Evolutionary conservation across 2,113 vertebrate genomes (phyloP), one percentile per base, ranked within the genome.

Genomic region (Archocentrus centrarchus): DNA sequence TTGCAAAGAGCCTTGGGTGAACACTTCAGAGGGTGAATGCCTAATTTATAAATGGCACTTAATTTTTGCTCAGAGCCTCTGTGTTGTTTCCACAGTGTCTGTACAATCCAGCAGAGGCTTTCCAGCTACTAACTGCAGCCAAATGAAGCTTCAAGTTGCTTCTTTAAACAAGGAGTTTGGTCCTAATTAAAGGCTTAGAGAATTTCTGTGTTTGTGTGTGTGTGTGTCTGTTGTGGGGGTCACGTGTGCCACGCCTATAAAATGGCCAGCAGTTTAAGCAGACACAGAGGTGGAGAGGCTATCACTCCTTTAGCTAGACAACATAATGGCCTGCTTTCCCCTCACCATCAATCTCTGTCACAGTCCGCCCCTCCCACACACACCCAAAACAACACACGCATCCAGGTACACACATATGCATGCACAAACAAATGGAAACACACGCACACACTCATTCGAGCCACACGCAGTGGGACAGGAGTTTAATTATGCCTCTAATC

Each of bases 401-500:
- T 53, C 68, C 68, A 75, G 50, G 79, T 22, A n/a, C 80, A 83
- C 77, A 82, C 44, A 61, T 70, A 55, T 35, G 20, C 62, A 44
- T 47, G 35, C 83, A 24, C 81, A 86, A 47, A 84, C 86, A 88
- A 57, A 79, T 78, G 78, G 63, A 53, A 61, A 44, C 63, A 32
- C 6, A 18, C 18, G 80, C 78, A 79, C 66, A 82, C 75, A 58
- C 82, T 80, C 60, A 18, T 7, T 70, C 3, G 6, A 91, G 47
- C 88, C 85, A 75, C 88, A 92, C 83, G 58, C 88, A 27, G 60
- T 62, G 82, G 59, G 86, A 87, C 80, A 93, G 85, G 84, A 87
- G 84, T 90, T 90, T 95, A 94, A 94, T 95, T 95, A 94, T 88
- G 89, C 85, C 44, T 70, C 91, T 95, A 94, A 95, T 95, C 92